Percentiles rank a stretch among this genome's conserved stretches.
Evolutionary conservation across 1,140 invertebrate genomes (phyloP).

Genomic region (Fopius arisanus): DNA sequence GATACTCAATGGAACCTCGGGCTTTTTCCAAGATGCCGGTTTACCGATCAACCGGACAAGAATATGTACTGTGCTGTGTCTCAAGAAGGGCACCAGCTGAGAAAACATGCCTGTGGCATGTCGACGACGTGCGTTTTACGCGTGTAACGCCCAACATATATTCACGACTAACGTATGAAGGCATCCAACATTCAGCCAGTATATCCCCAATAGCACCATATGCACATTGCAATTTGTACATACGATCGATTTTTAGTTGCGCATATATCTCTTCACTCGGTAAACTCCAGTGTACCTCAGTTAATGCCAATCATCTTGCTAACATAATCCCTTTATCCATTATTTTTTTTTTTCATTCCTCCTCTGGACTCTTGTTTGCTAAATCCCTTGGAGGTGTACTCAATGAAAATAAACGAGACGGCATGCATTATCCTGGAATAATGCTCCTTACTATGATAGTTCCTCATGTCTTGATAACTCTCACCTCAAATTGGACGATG

Average conservation of each 20-base stretch:
- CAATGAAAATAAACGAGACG: neutral
- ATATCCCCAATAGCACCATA: neutral
- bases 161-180: neutral
- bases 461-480: neutral
- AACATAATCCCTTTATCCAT: neutral
- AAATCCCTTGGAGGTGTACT: neutral
- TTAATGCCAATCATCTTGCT: conserved; percentile 9
- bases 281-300: neutral
- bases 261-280: neutral
- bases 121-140: conserved; percentile 31
- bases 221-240: neutral
- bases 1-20: conserved; percentile 56
- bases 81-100: conserved; percentile 52
- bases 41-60: neutral
- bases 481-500: neutral
- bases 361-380: neutral
- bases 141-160: neutral
- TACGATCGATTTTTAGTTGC: neutral
- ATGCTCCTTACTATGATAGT: neutral
- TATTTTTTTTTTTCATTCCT: neutral
- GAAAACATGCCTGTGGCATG: conserved; percentile 56
- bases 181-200: neutral
- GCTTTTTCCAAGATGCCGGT: conserved; percentile 2
- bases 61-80: neutral
- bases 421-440: neutral